phyloP scores from a whole-genome alignment of 2,888 invertebrate genomes.

The Xestoiulus laeticollis region DNA sequence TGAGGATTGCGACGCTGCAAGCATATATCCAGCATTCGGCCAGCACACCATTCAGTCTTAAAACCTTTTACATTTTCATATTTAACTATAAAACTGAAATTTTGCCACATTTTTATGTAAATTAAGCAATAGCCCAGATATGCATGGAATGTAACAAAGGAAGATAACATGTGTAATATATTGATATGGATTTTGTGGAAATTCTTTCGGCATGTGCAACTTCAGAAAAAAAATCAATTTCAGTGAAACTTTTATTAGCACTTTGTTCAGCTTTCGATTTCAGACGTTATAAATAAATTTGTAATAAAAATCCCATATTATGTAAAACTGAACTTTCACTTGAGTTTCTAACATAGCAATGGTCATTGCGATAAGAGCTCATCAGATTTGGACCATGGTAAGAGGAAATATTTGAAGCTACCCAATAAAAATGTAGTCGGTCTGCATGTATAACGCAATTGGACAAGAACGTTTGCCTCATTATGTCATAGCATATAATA shows the following conservation, averaged over 20 bases:
- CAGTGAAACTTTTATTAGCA: not conserved
- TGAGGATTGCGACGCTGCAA: not conserved
- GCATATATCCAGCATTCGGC: no score
- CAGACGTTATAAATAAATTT: not conserved
- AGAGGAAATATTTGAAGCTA: no score
- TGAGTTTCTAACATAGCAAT: no score
- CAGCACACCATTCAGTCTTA: not conserved
- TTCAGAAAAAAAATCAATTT: not conserved
- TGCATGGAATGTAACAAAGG: not conserved
- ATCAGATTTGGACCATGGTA: no score
- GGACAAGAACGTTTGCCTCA: no score
- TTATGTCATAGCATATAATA: no score
- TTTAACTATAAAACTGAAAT: not conserved
- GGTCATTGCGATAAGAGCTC: no score
- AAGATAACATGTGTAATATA: not conserved
- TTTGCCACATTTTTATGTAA: not conserved
- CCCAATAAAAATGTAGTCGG: no score
- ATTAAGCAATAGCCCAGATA: not conserved
- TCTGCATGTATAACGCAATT: no score
- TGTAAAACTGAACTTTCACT: not conserved
- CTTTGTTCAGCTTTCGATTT: not conserved
- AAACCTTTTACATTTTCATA: not conserved
- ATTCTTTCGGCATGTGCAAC: not conserved
- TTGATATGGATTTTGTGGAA: not conserved
- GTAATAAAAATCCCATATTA: not conserved